These are phyloP conservation scores for Tethya wilhelma DNA, from an alignment of 37 sponge, comb jelly and placozoan species.

Conservation along the genomic window DNA sequence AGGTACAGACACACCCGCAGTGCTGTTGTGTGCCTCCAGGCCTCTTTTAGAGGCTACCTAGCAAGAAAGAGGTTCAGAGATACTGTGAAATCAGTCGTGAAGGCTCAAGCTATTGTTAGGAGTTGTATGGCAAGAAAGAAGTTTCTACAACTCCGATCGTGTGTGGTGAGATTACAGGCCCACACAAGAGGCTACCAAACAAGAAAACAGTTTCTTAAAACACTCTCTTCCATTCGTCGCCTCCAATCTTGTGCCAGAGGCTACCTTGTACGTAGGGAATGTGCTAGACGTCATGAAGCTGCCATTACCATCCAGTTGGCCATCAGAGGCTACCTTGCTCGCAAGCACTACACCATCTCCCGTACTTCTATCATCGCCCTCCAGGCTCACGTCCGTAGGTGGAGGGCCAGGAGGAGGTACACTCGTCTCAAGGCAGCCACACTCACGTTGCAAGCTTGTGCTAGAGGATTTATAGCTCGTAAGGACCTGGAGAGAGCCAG, in stretches of 20 bases:
- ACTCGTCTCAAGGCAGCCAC: background rate
- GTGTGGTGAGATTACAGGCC: constrained; percentile 23
- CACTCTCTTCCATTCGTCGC: too few relatives aligned
- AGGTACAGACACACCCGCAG: background rate
- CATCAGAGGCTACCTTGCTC: constrained; percentile 24
- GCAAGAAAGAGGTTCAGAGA: background rate
- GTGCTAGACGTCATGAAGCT: background rate
- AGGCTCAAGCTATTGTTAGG: constrained; percentile 18
- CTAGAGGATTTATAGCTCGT: constrained; percentile 15
- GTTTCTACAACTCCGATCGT: background rate
- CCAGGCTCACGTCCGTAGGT: constrained; percentile 9
- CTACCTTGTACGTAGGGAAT: background rate
- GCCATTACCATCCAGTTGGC: constrained; percentile 25
- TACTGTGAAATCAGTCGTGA: background rate
- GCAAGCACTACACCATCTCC: background rate
- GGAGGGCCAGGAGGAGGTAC: too few relatives aligned
- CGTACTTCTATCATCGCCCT: background rate
- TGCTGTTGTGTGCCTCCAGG: constrained; percentile 37
- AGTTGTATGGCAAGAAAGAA: constrained; percentile 19
- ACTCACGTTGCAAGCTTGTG: constrained; percentile 18
- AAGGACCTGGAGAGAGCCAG: constrained; percentile 10
- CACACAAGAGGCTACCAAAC: constrained; percentile 8
- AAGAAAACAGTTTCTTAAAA: background rate
- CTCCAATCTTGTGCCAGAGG: background rate
- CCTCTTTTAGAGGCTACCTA: constrained; percentile 16